Evolutionary conservation across 2,113 vertebrate species (phyloP).

Genomic region (Casuarius casuarius): DNA sequence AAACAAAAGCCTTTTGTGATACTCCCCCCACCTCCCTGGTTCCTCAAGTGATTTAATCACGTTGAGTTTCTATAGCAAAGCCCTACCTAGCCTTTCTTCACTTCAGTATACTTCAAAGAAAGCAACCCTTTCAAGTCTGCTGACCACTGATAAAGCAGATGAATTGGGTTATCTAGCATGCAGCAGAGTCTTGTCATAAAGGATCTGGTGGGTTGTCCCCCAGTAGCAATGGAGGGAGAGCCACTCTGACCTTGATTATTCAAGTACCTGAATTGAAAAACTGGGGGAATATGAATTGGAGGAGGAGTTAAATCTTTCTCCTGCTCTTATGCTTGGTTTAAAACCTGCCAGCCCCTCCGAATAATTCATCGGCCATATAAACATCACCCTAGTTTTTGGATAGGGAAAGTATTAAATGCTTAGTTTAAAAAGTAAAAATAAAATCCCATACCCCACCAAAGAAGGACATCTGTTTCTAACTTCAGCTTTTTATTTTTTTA

Average conservation of each 20-base stretch:
- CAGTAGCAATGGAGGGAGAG: background rate
- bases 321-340: background rate
- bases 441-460: slow-evolving; percentile 77
- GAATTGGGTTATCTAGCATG: background rate
- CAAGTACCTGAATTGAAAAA: background rate
- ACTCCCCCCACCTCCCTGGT: background rate
- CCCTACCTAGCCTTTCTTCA: slow-evolving; percentile 68
- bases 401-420: slow-evolving; percentile 70
- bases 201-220: background rate
- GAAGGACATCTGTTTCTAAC: slow-evolving; percentile 84
- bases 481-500: slow-evolving; percentile 88
- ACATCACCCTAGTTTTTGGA: slow-evolving; percentile 55
- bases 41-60: background rate
- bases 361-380: slow-evolving; percentile 31
- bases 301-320: slow-evolving; percentile 57
- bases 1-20: background rate
- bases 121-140: background rate
- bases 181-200: background rate
- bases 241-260: slow-evolving; percentile 4
- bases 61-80: slow-evolving; percentile 20
- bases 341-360: slow-evolving; percentile 37
- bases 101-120: slow-evolving; percentile 37
- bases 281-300: background rate
- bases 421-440: slow-evolving; percentile 71
- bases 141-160: background rate